Conservation (phyloP, 1,140 invertebrate genomes). For the Amphibalanus amphitrite region DNA sequence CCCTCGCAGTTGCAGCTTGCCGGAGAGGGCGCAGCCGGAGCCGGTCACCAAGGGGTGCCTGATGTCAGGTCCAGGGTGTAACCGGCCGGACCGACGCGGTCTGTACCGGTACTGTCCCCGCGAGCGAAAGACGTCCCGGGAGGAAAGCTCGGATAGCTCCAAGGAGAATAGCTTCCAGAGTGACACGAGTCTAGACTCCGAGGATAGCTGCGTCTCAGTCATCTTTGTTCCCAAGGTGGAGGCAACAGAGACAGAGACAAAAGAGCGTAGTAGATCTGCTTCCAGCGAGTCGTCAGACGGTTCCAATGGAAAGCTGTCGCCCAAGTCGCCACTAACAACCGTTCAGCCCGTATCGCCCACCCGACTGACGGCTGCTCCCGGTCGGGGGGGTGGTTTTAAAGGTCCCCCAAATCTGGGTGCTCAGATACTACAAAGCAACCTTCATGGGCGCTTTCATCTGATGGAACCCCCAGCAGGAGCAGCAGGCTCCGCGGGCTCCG, state of each 20-base stretch:
- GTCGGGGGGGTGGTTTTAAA: background rate
- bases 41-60: background rate
- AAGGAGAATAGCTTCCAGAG: conserved; percentile 82
- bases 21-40: background rate
- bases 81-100: conserved; percentile 2
- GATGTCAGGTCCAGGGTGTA: background rate
- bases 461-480: background rate
- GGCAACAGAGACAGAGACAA: conserved; percentile 15
- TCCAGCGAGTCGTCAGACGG: conserved; percentile 21
- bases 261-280: conserved; percentile 18
- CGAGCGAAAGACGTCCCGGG: conserved; percentile 46
- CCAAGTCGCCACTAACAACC: conserved; percentile 13
- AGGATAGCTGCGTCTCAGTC: conserved; percentile 78
- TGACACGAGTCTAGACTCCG: conserved; percentile 79
- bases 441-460: background rate
- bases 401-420: background rate
- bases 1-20: too few species aligned
- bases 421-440: background rate
- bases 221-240: conserved; percentile 62
- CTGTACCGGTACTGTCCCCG: conserved; percentile 9
- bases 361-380: background rate
- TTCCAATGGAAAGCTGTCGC: conserved; percentile 17
- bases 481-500: too few species aligned
- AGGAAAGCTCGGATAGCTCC: conserved; percentile 66
- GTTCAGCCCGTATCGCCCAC: background rate